Conservation (phyloP, 1,140 invertebrate genomes). For the Laupala kohalensis region DNA sequence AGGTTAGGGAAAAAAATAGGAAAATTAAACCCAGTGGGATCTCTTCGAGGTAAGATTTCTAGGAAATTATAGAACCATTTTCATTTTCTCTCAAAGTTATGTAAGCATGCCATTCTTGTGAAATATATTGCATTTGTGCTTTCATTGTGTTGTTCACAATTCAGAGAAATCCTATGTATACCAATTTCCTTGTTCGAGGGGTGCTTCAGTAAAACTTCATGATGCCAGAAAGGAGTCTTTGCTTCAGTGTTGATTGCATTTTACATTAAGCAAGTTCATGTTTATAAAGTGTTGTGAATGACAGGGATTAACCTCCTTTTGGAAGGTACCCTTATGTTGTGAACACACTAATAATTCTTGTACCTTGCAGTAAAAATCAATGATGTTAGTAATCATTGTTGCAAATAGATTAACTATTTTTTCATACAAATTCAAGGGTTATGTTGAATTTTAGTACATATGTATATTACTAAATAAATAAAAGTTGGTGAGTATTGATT, state of each 20-base stretch:
- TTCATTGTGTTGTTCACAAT: not conserved
- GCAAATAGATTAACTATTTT: not conserved
- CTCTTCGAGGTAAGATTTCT: not conserved
- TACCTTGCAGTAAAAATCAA: too few relatives aligned
- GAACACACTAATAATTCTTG: too few relatives aligned
- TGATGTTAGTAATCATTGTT: not conserved
- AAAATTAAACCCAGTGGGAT: not conserved
- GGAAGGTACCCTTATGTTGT: not conserved
- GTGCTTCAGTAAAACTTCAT: not conserved
- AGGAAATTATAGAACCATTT: not conserved
- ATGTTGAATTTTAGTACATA: not conserved
- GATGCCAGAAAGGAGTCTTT: not conserved
- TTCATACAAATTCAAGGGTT: not conserved
- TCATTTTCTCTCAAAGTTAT: not conserved
- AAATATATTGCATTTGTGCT: constrained; percentile 11
- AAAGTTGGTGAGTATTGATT: too few relatives aligned
- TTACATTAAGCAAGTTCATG: not conserved
- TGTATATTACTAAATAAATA: not conserved
- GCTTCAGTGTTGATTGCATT: not conserved
- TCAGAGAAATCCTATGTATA: not conserved
- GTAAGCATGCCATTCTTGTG: constrained; percentile 7
- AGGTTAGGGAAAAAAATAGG: not conserved
- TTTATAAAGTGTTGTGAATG: not conserved
- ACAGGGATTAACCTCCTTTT: not conserved
- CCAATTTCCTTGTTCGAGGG: not conserved